Evolutionary conservation across 1,140 invertebrate species (phyloP).

Genomic region (Drosophila takahashii): DNA sequence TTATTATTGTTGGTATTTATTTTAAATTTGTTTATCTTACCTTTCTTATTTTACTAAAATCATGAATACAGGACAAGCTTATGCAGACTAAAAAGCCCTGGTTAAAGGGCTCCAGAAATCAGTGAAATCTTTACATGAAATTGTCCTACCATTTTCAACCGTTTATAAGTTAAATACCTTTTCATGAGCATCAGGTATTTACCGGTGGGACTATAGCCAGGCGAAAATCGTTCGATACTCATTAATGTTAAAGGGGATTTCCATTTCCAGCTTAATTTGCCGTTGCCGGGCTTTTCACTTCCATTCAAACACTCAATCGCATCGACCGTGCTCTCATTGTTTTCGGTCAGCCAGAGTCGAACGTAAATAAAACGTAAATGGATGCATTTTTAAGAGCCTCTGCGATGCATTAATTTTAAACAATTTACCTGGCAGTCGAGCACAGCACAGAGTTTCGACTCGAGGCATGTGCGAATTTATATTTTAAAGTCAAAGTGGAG

Average conservation of each 20-base stretch:
- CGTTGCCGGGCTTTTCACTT: conserved; percentile 44
- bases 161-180: conserved; percentile 18
- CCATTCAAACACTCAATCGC: conserved; percentile 29
- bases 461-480: conserved; percentile 46
- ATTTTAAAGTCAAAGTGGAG: conserved; percentile 58
- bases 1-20: no score
- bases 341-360: conserved; percentile 38
- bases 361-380: conserved; percentile 55
- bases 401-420: conserved; percentile 68
- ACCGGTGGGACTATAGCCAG: conserved; percentile 32
- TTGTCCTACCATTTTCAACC: not conserved
- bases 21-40: no score
- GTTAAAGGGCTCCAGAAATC: no score
- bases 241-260: conserved; percentile 73
- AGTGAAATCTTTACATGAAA: not conserved
- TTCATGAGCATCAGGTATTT: conserved; percentile 20
- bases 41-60: no score
- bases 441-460: not conserved
- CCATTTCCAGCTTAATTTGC: conserved; percentile 71
- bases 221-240: conserved; percentile 79
- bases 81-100: no score
- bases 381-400: conserved; percentile 76
- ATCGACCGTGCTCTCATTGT: conserved; percentile 51
- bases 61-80: no score
- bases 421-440: conserved; percentile 63